A percentile compares a stretch with the other conserved stretches of the same genome.
Conservation (phyloP, 1,140 invertebrate species). For the Brachionus plicatilis region DNA sequence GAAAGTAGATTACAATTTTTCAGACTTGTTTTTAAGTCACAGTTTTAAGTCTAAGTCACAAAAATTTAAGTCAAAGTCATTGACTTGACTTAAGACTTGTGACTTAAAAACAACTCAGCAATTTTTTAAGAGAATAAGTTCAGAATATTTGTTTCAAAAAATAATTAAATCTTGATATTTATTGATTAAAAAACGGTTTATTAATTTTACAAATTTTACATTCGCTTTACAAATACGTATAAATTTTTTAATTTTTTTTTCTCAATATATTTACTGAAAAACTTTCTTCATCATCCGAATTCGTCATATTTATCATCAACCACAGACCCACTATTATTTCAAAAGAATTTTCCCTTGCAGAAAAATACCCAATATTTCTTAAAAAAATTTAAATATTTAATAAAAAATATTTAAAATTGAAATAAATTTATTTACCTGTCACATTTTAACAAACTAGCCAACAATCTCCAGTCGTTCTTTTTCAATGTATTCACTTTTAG, state of each 20-base stretch:
- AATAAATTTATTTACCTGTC: background rate
- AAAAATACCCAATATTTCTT: background rate
- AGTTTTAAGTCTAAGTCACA: too few relatives aligned
- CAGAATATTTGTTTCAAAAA: too few relatives aligned
- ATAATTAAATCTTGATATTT: background rate
- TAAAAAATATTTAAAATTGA: background rate
- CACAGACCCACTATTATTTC: background rate
- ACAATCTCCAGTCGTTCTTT: background rate
- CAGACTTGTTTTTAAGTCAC: too few relatives aligned
- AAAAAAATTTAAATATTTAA: background rate
- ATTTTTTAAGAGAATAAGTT: too few relatives aligned
- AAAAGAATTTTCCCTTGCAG: background rate
- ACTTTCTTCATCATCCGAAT: background rate
- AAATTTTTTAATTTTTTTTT: background rate
- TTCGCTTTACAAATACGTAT: background rate
- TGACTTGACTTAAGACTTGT: too few relatives aligned
- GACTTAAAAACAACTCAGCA: too few relatives aligned
- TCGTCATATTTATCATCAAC: slow-evolving; percentile 1
- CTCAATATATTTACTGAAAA: background rate
- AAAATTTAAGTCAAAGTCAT: too few relatives aligned
- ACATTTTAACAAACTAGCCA: slow-evolving; percentile 24
- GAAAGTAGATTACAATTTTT: too few relatives aligned
- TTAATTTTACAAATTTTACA: background rate
- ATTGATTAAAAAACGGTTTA: background rate
- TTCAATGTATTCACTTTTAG: slow-evolving; percentile 17